These are phyloP conservation scores for Potorous gilbertii DNA, from an alignment of 2,797 vertebrate species.

Conservation along the genomic window DNA sequence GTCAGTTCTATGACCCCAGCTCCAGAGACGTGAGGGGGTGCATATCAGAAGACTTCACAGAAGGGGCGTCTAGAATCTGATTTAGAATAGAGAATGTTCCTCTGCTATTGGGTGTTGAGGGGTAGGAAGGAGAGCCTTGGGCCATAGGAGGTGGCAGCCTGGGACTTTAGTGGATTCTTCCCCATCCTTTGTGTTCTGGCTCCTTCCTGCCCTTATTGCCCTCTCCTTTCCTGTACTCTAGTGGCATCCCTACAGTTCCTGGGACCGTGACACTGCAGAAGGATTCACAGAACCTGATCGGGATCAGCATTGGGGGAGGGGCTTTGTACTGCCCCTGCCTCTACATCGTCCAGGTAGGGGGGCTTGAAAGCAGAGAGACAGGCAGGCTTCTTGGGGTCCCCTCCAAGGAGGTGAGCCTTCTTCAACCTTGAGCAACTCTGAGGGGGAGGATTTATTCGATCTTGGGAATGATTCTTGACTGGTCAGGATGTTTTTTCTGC, in stretches of 20 bases:
- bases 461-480: not conserved
- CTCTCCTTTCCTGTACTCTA: constrained; percentile 74
- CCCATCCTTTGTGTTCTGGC: accelerated
- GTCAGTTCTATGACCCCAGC: not conserved
- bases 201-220: not conserved
- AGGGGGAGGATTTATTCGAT: not conserved
- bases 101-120: not conserved
- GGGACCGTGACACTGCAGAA: constrained; percentile 96
- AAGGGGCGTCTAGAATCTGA: not conserved
- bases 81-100: not conserved
- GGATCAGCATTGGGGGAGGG: constrained; percentile 98
- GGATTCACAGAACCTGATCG: constrained; percentile 96
- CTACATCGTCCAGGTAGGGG: constrained; percentile 96
- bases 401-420: not conserved
- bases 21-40: accelerated
- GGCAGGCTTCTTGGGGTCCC: not conserved
- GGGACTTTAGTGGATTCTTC: no score
- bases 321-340: constrained; percentile 98
- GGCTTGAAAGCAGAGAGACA: not conserved
- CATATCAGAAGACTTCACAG: not conserved
- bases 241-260: constrained; percentile 97
- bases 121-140: not conserved
- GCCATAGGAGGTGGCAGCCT: not conserved
- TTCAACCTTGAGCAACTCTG: not conserved
- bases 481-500: not conserved